Evolutionary conservation across 1,140 invertebrate species (phyloP).

Genomic region (Drosophila pseudoobscura): DNA sequence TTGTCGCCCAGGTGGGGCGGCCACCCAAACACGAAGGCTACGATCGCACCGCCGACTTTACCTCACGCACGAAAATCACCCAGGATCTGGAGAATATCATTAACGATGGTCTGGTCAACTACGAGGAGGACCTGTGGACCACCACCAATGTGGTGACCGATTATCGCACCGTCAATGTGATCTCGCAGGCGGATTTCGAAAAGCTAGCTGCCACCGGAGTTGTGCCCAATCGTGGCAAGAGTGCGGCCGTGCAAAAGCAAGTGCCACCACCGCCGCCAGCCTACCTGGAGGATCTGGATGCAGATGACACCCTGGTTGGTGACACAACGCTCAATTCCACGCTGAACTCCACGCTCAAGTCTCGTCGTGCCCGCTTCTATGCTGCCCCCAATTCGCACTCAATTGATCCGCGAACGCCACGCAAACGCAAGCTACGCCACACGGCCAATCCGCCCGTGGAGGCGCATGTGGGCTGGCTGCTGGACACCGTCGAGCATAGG

Average conservation of each 20-base stretch:
- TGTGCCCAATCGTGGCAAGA: constrained; percentile 79
- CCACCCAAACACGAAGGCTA: constrained; percentile 93
- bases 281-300: constrained; percentile 55
- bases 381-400: constrained; percentile 94
- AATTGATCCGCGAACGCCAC: constrained; percentile 87
- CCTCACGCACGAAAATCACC: constrained; percentile 93
- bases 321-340: constrained; percentile 71
- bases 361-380: constrained; percentile 90
- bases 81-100: constrained; percentile 97
- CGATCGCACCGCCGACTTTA: constrained; percentile 94
- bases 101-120: constrained; percentile 96
- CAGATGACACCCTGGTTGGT: constrained; percentile 60
- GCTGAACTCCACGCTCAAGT: constrained; percentile 73
- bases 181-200: constrained; percentile 94
- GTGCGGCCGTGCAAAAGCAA: constrained; percentile 84
- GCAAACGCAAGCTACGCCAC: constrained; percentile 96
- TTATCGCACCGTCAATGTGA: constrained; percentile 95
- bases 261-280: constrained; percentile 90
- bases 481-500: constrained; percentile 93
- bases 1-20: constrained; percentile 93
- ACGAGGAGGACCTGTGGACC: constrained; percentile 95
- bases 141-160: constrained; percentile 83
- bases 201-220: constrained; percentile 88
- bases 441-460: constrained; percentile 96
- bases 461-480: constrained; percentile 98